phyloP scores from a whole-genome alignment of 2,797 vertebrate species.

The Rhabdomys pumilio region DNA sequence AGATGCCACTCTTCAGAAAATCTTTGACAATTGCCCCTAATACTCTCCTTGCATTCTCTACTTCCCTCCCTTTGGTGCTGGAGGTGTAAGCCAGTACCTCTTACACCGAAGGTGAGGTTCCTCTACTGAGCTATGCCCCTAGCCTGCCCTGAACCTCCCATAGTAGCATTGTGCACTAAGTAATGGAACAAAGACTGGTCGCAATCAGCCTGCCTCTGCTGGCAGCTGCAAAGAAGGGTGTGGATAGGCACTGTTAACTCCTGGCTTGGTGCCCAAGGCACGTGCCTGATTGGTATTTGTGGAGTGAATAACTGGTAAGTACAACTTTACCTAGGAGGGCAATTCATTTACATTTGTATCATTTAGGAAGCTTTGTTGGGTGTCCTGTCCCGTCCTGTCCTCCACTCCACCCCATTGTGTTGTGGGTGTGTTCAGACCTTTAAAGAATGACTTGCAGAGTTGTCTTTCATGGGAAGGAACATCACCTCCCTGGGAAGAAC shows the following conservation, averaged over 20 bases:
- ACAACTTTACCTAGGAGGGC: not conserved
- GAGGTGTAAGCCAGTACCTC: not conserved
- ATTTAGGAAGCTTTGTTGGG: conserved; percentile 16
- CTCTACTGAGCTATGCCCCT: not conserved
- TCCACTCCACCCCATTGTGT: not conserved
- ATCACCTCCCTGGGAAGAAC: not conserved
- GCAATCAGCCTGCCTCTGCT: not conserved
- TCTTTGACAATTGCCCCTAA: not conserved
- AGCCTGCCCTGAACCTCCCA: too few relatives aligned
- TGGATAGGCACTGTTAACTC: fast-evolving
- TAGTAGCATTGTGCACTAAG: fast-evolving
- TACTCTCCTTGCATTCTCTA: not conserved
- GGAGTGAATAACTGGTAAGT: not conserved
- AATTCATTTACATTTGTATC: not conserved
- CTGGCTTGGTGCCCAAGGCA: not conserved
- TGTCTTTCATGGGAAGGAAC: conserved; percentile 28
- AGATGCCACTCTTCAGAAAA: not conserved
- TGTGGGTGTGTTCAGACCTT: conserved; percentile 5
- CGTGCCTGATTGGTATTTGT: fast-evolving
- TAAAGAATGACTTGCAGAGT: not conserved
- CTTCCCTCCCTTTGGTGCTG: not conserved
- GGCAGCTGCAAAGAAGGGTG: not conserved
- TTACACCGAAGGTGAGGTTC: not conserved
- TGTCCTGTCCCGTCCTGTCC: not conserved
- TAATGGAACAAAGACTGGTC: fast-evolving